Evolutionary conservation across 2,797 vertebrate genomes (phyloP).

Genomic region (Pipistrellus kuhlii): DNA sequence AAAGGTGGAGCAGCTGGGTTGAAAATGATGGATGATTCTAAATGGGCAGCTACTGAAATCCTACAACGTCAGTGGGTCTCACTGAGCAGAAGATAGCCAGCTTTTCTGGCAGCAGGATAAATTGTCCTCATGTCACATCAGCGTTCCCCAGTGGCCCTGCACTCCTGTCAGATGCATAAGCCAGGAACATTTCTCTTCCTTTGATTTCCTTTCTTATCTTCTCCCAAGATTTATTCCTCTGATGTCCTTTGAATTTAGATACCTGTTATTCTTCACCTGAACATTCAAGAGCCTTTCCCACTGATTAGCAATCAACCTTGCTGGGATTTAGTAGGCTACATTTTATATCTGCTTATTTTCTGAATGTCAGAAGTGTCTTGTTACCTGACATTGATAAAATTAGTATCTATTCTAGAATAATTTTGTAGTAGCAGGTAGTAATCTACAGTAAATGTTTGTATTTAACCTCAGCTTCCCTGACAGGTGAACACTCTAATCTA

Average conservation of each 20-base stretch:
- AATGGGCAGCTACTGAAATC: conserved; percentile 69
- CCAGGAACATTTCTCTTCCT: conserved; percentile 14
- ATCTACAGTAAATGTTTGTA: not conserved
- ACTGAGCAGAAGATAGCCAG: conserved; percentile 65
- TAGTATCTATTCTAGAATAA: not conserved
- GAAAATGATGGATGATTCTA: conserved; percentile 79
- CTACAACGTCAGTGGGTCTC: conserved; percentile 67
- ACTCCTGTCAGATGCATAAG: not conserved
- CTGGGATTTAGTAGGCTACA: not conserved
- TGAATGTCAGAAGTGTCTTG: not conserved
- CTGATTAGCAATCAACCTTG: conserved; percentile 15
- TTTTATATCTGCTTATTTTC: not conserved
- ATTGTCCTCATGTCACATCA: conserved; percentile 19
- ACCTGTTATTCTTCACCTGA: conserved; percentile 7
- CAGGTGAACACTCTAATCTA: not conserved
- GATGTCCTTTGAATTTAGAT: conserved; percentile 22
- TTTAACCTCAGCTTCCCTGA: not conserved
- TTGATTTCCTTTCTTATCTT: conserved; percentile 54
- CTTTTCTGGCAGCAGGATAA: conserved; percentile 57
- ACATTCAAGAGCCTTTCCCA: not conserved
- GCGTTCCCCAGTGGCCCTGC: conserved; percentile 17
- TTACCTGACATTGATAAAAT: not conserved
- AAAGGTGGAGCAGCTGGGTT: conserved; percentile 69
- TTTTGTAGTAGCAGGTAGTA: not conserved
- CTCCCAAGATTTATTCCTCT: not conserved